These are phyloP conservation scores for Papilio aristodemus DNA, from an alignment of 1,140 invertebrate species.

Conservation along the genomic window DNA sequence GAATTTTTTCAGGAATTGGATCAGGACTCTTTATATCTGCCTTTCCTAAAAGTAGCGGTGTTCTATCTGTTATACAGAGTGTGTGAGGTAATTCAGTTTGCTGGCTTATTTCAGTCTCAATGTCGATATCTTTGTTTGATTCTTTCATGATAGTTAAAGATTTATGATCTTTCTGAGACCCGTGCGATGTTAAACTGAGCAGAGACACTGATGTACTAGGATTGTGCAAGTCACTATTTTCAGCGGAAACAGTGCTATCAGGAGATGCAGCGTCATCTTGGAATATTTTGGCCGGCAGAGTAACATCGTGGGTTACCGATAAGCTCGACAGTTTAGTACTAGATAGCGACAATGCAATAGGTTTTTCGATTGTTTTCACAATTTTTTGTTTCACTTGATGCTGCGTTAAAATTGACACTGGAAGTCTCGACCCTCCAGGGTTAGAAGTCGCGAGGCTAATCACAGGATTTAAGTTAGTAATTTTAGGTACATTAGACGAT, in stretches of 20 bases:
- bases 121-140: conserved; percentile 71
- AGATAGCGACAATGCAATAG: conserved; percentile 77
- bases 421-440: conserved; percentile 63
- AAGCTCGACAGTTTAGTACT: conserved; percentile 79
- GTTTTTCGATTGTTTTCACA: conserved; percentile 79
- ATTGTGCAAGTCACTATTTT: conserved; percentile 64
- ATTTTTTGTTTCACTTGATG: conserved; percentile 79
- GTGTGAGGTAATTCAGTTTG: conserved; percentile 76
- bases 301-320: conserved; percentile 80
- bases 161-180: conserved; percentile 53
- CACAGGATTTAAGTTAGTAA: conserved; percentile 68
- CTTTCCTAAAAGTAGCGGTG: conserved; percentile 67
- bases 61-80: conserved; percentile 65
- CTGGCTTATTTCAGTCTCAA: conserved; percentile 76
- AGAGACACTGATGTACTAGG: conserved; percentile 44
- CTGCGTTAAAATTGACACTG: conserved; percentile 73
- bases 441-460: conserved; percentile 71
- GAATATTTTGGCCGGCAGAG: conserved; percentile 83
- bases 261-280: conserved; percentile 83
- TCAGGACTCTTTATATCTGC: conserved; percentile 78
- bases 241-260: conserved; percentile 78
- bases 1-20: conserved; percentile 78
- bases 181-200: conserved; percentile 49
- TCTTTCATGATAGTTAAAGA: conserved; percentile 53
- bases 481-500: conserved; percentile 71